Conservation (phyloP, 2,113 vertebrate genomes). For the Dendropsophus ebraccatus region DNA sequence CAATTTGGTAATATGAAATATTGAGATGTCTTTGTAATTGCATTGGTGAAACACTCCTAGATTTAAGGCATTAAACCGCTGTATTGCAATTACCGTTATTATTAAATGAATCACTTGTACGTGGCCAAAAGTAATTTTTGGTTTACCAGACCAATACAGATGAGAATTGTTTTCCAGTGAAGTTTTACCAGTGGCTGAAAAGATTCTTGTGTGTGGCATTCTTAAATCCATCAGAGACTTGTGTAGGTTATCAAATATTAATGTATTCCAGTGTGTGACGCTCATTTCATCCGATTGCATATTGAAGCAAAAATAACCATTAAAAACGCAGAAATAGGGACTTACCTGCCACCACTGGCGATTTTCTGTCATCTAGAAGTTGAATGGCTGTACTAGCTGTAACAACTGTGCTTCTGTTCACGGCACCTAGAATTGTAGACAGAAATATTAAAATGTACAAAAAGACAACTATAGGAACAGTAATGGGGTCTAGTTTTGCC, state of each 20-base stretch:
- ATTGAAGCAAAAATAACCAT: neutral
- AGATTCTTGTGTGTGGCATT: constrained; percentile 15
- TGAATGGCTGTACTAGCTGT: constrained; percentile 95
- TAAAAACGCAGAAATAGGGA: neutral
- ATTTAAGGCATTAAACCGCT: constrained; percentile 38
- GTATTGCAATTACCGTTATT: constrained; percentile 41
- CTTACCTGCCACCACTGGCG: constrained; percentile 95
- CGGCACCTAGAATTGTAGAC: constrained; percentile 72
- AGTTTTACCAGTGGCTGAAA: neutral
- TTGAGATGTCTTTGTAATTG: constrained; percentile 56
- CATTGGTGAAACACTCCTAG: constrained; percentile 39
- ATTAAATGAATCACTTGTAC: constrained; percentile 52
- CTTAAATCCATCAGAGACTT: neutral
- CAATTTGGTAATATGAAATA: constrained; percentile 56
- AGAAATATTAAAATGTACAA: neutral
- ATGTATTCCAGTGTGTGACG: neutral
- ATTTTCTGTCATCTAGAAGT: constrained; percentile 94
- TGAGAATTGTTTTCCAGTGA: constrained; percentile 45
- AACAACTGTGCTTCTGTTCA: constrained; percentile 93
- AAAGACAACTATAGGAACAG: neutral
- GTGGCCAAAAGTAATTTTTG: constrained; percentile 11
- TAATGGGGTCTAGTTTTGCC: neutral
- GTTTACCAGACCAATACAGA: constrained; percentile 42
- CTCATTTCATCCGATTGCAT: neutral
- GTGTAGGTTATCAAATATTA: neutral